phyloP scores from a whole-genome alignment of 2,113 vertebrate species.

The Calypte anna region DNA sequence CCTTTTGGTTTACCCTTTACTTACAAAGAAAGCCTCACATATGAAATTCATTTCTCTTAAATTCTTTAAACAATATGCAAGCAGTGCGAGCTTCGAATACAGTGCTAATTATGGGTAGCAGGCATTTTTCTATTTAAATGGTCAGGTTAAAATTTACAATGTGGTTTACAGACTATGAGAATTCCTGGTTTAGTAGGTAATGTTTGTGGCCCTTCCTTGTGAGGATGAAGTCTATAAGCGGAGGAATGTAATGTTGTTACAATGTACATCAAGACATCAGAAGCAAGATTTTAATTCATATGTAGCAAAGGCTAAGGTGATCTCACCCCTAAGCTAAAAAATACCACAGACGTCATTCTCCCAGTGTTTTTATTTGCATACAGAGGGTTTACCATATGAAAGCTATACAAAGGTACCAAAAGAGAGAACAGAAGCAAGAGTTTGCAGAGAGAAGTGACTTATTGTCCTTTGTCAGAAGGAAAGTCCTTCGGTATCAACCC shows the following conservation, averaged over 20 bases:
- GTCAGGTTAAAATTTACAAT: conserved; percentile 7
- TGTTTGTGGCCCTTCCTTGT: background rate
- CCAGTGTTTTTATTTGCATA: background rate
- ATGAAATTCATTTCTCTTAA: conserved; percentile 43
- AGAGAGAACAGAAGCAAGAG: background rate
- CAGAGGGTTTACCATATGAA: background rate
- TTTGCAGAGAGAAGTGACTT: background rate
- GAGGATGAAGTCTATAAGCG: background rate
- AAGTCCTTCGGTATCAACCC: background rate
- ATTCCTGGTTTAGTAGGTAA: conserved; percentile 46
- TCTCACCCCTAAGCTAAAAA: background rate
- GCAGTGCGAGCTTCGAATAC: background rate
- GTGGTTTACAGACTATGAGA: conserved; percentile 31
- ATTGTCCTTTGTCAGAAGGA: rapidly evolving
- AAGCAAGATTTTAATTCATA: background rate
- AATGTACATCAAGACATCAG: background rate
- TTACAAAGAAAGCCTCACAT: conserved; percentile 43
- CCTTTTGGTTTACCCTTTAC: conserved; percentile 56
- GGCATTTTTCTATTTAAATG: conserved; percentile 8
- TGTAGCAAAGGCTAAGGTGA: background rate
- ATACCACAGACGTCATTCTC: background rate
- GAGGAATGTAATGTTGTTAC: background rate
- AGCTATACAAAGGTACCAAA: background rate
- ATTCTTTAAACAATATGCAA: conserved; percentile 54
- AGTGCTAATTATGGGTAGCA: conserved; percentile 30